Evolutionary conservation across 2,888 invertebrate genomes (phyloP).

Genomic region (Eristalinus sepulchralis): DNA sequence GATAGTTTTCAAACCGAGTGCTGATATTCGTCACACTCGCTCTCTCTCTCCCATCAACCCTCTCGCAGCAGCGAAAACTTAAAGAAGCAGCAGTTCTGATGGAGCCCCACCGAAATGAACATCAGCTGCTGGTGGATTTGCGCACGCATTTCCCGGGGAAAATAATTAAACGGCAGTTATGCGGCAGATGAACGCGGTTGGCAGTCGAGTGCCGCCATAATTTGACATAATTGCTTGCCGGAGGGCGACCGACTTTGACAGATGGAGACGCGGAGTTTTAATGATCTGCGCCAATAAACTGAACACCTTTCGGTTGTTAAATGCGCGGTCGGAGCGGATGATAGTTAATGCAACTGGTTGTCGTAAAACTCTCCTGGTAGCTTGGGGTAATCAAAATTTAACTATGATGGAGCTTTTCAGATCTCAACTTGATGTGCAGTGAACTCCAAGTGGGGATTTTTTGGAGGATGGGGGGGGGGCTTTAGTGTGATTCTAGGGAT

Average conservation of each 20-base stretch:
- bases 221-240: slow-evolving; percentile 32
- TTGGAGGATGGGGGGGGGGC: no score
- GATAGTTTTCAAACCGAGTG: slow-evolving; percentile 32
- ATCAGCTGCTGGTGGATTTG: slow-evolving; percentile 31
- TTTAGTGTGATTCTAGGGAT: neutral
- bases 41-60: neutral
- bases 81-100: slow-evolving; percentile 26
- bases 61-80: neutral
- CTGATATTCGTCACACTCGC: slow-evolving; percentile 2
- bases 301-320: slow-evolving; percentile 11
- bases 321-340: no score
- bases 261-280: slow-evolving; percentile 19
- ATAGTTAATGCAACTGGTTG: slow-evolving; percentile 13
- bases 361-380: neutral
- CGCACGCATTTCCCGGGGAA: slow-evolving; percentile 1
- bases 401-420: neutral
- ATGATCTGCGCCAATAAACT: slow-evolving; percentile 29
- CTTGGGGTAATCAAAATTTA: neutral
- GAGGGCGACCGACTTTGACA: neutral
- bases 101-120: neutral
- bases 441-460: neutral
- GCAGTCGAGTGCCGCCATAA: slow-evolving; percentile 40
- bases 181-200: slow-evolving; percentile 13
- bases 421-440: neutral
- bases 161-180: slow-evolving; percentile 45